Evolutionary conservation across 1,140 invertebrate genomes (phyloP), one percentile per base, ranked within the genome.

Genomic region (Diabrotica undecimpunctata): DNA sequence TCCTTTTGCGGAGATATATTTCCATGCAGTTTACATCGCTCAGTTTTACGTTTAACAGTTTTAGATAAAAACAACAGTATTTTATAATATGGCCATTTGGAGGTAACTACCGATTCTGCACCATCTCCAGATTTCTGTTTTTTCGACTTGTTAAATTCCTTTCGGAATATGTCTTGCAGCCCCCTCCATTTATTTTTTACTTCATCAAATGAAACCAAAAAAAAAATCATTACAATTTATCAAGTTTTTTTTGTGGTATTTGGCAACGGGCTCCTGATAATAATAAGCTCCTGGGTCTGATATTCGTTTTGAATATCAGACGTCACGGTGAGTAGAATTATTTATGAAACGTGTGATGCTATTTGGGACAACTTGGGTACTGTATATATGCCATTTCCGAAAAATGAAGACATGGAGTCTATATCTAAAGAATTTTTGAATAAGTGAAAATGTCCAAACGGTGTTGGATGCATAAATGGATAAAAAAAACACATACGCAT

Each of bases 381-480:
- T 67, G 61, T 66, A 72, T 69, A 62, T 46, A 64, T 67, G 65
- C 73, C 62, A 64, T 78, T 75, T 67, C 58, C 66, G n/a, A 62
- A 66, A 55, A 69, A 69, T 60, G 73, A 73, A 58, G 72, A 77
- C 69, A 75, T 54, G 71, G 72, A 35, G 68, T 75, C 61, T 76
- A 73, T 68, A 37, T 75, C 6, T 73, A 71, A 58, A 71, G 76
- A 12, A 64, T 78, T 39, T 66, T 55, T 66, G n/a, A 67, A 71
- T 38, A 70, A 66, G 58, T 76, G 74, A 64, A 74, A 78, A 67
- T 75, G 79, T 53, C 75, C 78, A 50, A 74, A 79, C 62, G 78
- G 76, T 65, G 55, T 79, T 10, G 77, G 74, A 41, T 70, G 71
- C 25, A 67, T 78, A 56, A 73, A 80, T 72, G 8, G 41, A 6